Evolutionary conservation across 1,140 invertebrate genomes (phyloP).

Genomic region (Anoplolepis gracilipes): DNA sequence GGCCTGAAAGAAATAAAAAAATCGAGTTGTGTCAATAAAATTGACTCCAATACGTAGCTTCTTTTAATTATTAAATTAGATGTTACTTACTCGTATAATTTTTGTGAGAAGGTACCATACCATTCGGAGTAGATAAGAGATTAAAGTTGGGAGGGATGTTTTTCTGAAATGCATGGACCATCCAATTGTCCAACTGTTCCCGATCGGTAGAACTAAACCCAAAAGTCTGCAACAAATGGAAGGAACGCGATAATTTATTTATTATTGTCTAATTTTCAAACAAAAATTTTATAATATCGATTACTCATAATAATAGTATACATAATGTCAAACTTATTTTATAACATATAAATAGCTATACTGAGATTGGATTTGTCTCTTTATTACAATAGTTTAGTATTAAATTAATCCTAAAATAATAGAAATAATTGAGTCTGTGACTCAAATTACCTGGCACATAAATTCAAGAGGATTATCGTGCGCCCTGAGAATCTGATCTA

Average conservation of each 20-base stretch:
- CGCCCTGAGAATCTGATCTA: conserved; percentile 92
- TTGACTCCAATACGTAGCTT: background rate
- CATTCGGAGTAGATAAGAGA: conserved; percentile 87
- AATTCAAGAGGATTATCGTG: conserved; percentile 93
- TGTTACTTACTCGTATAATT: conserved; percentile 82
- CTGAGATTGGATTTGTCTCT: too few relatives aligned
- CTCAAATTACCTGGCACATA: conserved; percentile 91
- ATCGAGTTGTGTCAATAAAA: conserved; percentile 13
- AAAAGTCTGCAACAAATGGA: conserved; percentile 87
- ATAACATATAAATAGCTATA: background rate
- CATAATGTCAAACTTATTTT: background rate
- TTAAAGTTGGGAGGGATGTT: conserved; percentile 93
- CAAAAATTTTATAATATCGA: background rate
- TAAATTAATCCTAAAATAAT: background rate
- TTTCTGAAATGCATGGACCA: conserved; percentile 92
- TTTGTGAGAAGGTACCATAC: conserved; percentile 77
- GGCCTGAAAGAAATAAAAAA: conserved; percentile 83
- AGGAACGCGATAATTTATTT: conserved; percentile 35
- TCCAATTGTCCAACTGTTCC: conserved; percentile 92
- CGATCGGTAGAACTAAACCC: conserved; percentile 91
- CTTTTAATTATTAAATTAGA: background rate
- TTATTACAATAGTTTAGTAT: background rate
- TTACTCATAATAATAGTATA: background rate
- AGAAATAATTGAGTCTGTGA: background rate
- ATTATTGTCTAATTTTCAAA: background rate